Evolutionary conservation across 2,113 vertebrate species (phyloP), one percentile per base, ranked within the genome.

Genomic region (Pelecanus crispus): DNA sequence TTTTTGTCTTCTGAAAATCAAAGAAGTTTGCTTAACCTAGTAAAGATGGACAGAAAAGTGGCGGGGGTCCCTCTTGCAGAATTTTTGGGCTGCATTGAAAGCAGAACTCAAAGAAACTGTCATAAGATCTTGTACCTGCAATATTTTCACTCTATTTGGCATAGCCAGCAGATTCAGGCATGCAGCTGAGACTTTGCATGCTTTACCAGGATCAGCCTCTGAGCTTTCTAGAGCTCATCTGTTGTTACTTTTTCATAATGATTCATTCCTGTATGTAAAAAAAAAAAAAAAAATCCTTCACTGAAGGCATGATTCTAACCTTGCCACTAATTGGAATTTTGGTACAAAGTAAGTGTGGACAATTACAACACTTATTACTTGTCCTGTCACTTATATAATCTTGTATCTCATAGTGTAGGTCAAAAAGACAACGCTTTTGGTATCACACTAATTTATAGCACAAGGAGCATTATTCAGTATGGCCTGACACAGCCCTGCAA

Each of bases 381-480:
- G 2, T 81, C 31, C 40, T 87, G 65, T 45, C 65, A 56, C 28
- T 91, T 71, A 75, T 4, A 40, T 73, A 36, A 84, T 89, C 47
- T 93, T 61, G 17, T 61, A 34, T 95, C 61, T 72, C 58, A 53
- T n/a, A 53, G 8, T 4, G 25, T 50, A 85, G 61, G 56, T 95
- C 65, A 84, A 84, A 88, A 83, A 88, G 13, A 68, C 50, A 84
- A 53, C 62, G 47, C 36, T 86, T 94, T 62, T 95, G 44, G 32
- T 81, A 88, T 79, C 36, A 11, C 4, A 10, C 42, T 61, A 42
- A 88, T 88, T 92, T 93, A 74, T 74, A 75, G 53, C 32, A 66
- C 36, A n/a, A 78, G 72, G 17, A 83, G 4, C 71, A 81, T 90
- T 94, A 63, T 63, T 93, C 67, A 83, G 31, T 66, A 45, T 5